These are phyloP conservation scores for Amiota mariae DNA, from an alignment of 2,888 invertebrate genomes.

Conservation along the genomic window DNA sequence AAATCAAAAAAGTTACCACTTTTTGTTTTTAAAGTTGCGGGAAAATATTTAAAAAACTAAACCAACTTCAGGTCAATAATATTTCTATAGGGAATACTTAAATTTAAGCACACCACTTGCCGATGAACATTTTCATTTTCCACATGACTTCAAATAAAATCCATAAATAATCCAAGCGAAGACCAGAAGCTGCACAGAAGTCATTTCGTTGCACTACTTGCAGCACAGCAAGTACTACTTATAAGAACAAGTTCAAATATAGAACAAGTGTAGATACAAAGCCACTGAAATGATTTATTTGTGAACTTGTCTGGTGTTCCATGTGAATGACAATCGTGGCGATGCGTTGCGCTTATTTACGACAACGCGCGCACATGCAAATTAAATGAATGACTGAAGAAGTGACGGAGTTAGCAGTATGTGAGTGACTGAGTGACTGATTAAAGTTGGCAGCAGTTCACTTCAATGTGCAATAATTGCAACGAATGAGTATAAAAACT, in stretches of 20 bases:
- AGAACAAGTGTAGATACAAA: constrained; percentile 20
- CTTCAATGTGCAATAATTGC: constrained; percentile 67
- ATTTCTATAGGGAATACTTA: no score
- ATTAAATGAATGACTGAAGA: constrained; percentile 27
- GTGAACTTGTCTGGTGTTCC: constrained; percentile 64
- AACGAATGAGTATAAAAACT: constrained; percentile 46
- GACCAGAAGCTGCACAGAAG: constrained; percentile 36
- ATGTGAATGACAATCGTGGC: constrained; percentile 66
- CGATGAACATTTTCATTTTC: constrained; percentile 66
- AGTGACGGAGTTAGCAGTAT: not conserved
- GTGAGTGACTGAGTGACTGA: constrained; percentile 22
- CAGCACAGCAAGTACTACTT: not conserved
- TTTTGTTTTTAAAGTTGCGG: no score
- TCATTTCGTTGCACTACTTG: not conserved
- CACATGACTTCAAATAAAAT: constrained; percentile 64
- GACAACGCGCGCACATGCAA: constrained; percentile 28
- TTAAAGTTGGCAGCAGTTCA: constrained; percentile 56
- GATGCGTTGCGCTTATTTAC: constrained; percentile 48
- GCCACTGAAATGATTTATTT: constrained; percentile 63
- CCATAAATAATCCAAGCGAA: constrained; percentile 56
- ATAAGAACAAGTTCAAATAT: constrained; percentile 3
- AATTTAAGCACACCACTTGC: constrained; percentile 9
- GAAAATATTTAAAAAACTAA: no score
- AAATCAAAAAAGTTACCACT: no score
- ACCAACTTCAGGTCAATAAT: no score